phyloP scores from a whole-genome alignment of 2,113 vertebrate species.

The Gallinago paraguaiae region DNA sequence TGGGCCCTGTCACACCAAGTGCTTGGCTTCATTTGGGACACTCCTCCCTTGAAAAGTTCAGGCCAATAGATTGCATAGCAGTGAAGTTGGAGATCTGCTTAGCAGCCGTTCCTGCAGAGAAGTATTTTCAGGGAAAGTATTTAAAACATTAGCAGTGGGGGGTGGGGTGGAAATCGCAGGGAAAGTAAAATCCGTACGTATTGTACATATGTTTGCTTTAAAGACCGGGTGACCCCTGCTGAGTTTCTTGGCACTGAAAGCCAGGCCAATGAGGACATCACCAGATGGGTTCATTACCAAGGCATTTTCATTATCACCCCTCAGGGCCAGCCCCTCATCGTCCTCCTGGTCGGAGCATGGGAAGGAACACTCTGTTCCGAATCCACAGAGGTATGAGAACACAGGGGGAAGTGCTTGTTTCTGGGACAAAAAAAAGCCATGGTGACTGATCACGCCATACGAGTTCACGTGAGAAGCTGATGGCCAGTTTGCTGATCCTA shows the following conservation, averaged over 20 bases:
- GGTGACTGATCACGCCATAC: background rate
- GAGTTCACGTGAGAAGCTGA: background rate
- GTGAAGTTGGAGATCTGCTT: background rate
- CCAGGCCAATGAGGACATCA: slow-evolving; percentile 58
- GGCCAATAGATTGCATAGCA: background rate
- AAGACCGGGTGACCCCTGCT: slow-evolving; percentile 43
- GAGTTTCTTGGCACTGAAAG: slow-evolving; percentile 39
- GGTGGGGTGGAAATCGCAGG: slow-evolving; percentile 18
- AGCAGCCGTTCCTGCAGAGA: slow-evolving; percentile 12
- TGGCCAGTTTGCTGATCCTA: background rate
- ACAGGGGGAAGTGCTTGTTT: slow-evolving; percentile 40
- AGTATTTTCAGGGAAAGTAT: slow-evolving; percentile 51
- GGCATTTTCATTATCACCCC: slow-evolving; percentile 51
- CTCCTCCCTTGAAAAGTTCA: background rate
- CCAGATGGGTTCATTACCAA: slow-evolving; percentile 64
- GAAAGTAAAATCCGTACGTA: slow-evolving; percentile 40
- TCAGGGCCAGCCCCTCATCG: slow-evolving; percentile 46
- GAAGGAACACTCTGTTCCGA: slow-evolving; percentile 72
- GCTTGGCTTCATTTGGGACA: background rate
- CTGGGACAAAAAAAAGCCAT: slow-evolving; percentile 44
- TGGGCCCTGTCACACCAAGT: background rate
- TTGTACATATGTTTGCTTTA: slow-evolving; percentile 68
- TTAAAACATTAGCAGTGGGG: slow-evolving; percentile 49
- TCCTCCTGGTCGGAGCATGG: slow-evolving; percentile 59
- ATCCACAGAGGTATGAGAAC: slow-evolving; percentile 27